Conservation (phyloP, 2,888 invertebrate genomes). For the Masnerella sp. region DNA sequence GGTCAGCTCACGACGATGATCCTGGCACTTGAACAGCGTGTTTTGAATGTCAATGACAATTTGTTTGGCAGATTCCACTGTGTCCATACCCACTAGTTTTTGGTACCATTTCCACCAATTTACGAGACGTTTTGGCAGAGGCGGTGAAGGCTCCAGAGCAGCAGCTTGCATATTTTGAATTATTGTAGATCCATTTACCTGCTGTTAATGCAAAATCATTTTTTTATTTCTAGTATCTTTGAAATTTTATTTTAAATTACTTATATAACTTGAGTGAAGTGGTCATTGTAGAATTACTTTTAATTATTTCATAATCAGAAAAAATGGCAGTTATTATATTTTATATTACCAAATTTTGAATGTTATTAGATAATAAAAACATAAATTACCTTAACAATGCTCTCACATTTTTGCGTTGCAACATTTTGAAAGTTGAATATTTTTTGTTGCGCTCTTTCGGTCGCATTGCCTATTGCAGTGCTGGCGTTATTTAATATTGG, state of each 20-base stretch:
- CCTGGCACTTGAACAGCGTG: constrained; percentile 72
- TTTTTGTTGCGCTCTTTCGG: constrained; percentile 68
- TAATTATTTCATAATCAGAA: too few species aligned
- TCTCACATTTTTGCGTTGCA: constrained; percentile 68
- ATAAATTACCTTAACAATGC: constrained; percentile 70
- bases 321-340: too few species aligned
- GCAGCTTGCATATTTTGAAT: constrained; percentile 67
- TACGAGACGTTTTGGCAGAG: constrained; percentile 68
- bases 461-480: too few species aligned
- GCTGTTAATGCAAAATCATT: constrained; percentile 60
- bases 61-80: constrained; percentile 69
- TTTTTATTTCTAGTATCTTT: not conserved
- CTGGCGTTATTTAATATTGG: too few species aligned
- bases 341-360: not conserved
- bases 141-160: constrained; percentile 62
- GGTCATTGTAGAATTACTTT: too few species aligned
- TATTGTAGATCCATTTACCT: constrained; percentile 67
- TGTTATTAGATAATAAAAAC: too few species aligned
- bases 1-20: constrained; percentile 66
- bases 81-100: constrained; percentile 71
- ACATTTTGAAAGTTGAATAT: constrained; percentile 66
- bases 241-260: too few species aligned
- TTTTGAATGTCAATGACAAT: constrained; percentile 71
- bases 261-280: too few species aligned
- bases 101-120: constrained; percentile 75